Base-by-base conservation (phyloP, 2,797 vertebrate genomes). In the Tangara arthus region DNA sequence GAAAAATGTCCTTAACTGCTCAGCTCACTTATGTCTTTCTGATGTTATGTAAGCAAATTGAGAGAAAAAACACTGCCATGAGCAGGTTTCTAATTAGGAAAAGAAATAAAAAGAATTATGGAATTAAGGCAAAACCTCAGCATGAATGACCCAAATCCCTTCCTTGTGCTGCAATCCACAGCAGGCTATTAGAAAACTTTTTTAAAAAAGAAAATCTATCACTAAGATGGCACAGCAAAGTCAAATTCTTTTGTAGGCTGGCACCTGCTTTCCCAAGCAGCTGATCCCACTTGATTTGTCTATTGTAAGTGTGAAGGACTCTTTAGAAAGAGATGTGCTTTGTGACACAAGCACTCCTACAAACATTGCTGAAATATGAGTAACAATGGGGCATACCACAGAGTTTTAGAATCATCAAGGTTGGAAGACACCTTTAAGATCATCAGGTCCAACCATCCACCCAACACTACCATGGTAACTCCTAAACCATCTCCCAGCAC, bases 71-170 rank as follows among this genome's bases (percentile, higher is more conserved):
- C 53, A 55, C 46, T 75, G 76, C 84, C 76, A 70, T 50, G 39
- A 91, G 56, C 82, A 86, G 66, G 63, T 57, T 90, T 93, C 80
- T 94, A 94, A 94, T 95, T 95, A 88, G 90, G 77, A 96, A 94
- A 95, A 94, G 42, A 93, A 95, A 90, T 65, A 95, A 92, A 88
- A 39, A 93, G 93, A 95, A 89, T 93, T 89, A 91, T 20, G 50
- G 87, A 94, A 96, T 95, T 93, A 95, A 97, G 80, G 82, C 66
- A 96, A 78, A 86, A 89, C 87, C 93, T 81, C 95, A 89, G 90
- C 90, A 81, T 79, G 93, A 96, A 91, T 86, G 88, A 97, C 88
- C 91, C 83, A 95, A 92, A 95, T 97, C 87, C 80, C 5, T 84
- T 94, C 91, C 79, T 92, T 95, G 88, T 93, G 79, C 83, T 0